Evolutionary conservation across 2,888 invertebrate species (phyloP), one percentile per base, ranked within the genome.

Genomic region (Trichogramma dendrolimi): DNA sequence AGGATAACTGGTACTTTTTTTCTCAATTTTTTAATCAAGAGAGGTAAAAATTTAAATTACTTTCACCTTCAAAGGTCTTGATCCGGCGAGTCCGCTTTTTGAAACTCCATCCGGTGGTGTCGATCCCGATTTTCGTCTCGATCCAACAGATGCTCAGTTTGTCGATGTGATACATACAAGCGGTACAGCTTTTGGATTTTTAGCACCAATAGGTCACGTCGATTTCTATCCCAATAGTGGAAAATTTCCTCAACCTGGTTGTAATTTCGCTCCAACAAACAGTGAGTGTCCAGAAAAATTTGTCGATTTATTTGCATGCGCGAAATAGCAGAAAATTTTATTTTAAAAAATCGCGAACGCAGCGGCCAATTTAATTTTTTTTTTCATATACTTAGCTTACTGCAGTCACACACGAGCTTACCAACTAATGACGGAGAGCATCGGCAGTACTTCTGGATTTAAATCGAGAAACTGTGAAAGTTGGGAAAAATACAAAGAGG

Each of bases 181-280:
- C 69, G 85, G 84, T 0, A 90, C 89, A 0, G 80, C 85, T 47
- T 80, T 86, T 47, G 90, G 90, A 0, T 84, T 86, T 67, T 70
- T 72, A n/a, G 69, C 74, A 27, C 82, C 88, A 4, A 81, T 87
- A 14, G 91, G 91, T 0, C 85, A 89, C 72, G 86, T 80, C 0
- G 91, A 91, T 76, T 90, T 89, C 73, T 91, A 87, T 78, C 90
- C 90, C 0, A 90, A 91, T 73, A 84, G 85, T 38, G 91, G 90
- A 0, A 77, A 70, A 46, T 81, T 87, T 1, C 81, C 81, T 0
- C 91, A 91, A 71, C 90, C 90, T 0, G 89, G 89, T 1, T 89
- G 89, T 72, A 71, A 73, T 41, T 75, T 71, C 50, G 27, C 63
- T 6, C 73, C 73, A 7, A 75, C 74, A 0, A 73, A 69, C 48